phyloP scores from a whole-genome alignment of 1,140 invertebrate species.

The Pollicipes pollicipes region DNA sequence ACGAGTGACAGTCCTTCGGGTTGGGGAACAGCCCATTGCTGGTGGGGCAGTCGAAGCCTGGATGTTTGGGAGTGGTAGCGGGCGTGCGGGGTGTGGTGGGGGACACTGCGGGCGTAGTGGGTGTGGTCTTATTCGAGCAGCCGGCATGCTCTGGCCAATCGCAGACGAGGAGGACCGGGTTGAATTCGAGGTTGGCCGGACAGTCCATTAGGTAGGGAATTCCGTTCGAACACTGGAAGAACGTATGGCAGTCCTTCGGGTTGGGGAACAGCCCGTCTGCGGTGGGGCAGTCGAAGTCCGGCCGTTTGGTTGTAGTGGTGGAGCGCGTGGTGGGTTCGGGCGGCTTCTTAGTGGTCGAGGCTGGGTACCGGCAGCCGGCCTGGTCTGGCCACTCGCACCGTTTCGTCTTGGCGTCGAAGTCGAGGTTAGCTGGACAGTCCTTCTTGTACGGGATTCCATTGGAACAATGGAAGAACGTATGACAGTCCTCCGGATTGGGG shows the following conservation, averaged over 20 bases:
- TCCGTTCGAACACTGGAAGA: slow-evolving; percentile 6
- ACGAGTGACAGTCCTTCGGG: slow-evolving; percentile 10
- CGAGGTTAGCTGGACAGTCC: slow-evolving; percentile 16
- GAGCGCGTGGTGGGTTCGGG: too few relatives aligned
- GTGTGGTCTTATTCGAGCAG: background rate
- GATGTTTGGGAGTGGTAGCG: background rate
- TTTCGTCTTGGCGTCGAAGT: slow-evolving; percentile 3
- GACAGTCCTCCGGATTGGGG: slow-evolving; percentile 8
- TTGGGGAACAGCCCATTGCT: slow-evolving; percentile 12
- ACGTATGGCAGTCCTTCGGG: slow-evolving; percentile 9
- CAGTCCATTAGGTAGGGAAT: slow-evolving; percentile 7
- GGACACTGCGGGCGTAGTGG: background rate
- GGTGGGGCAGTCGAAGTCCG: background rate
- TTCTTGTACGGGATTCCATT: slow-evolving; percentile 21
- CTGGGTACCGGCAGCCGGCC: slow-evolving; percentile 1
- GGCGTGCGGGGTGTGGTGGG: background rate
- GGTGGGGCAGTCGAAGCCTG: slow-evolving; percentile 7
- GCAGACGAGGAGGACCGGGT: slow-evolving; percentile 26
- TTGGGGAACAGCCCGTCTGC: slow-evolving; percentile 10
- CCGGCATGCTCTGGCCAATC: slow-evolving; percentile 25
- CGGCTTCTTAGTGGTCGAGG: background rate
- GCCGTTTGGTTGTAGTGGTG: background rate
- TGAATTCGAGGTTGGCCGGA: background rate
- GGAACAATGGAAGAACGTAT: slow-evolving; percentile 14
- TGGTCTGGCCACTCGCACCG: slow-evolving; percentile 11